Base-by-base conservation (phyloP, 2,797 vertebrate genomes). In the Enteromius anoplus region DNA sequence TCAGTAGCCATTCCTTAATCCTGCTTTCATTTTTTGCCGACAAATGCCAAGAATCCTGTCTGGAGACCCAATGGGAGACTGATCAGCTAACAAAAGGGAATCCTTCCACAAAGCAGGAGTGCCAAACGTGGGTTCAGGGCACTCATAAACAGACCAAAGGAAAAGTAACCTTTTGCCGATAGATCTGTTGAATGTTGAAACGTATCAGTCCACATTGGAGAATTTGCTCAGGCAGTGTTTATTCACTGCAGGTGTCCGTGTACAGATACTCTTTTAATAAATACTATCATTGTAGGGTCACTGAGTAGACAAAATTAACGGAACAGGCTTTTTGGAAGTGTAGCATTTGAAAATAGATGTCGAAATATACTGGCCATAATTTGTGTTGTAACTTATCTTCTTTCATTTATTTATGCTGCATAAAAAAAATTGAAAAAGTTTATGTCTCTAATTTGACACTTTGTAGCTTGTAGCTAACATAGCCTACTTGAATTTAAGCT, bases 21-120 rank as follows among this genome's bases (percentile, higher is more conserved):
- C 95, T 88, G 91, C 96, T 98, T 98, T 97, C 96, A 97, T 97
- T 97, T 26, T 95, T 93, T 87, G 92, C 97, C 95, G 95, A 96
- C 96, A 96, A 96, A 97, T 96, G 95, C 95, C 94, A 95, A 95
- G 96, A 96, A 96, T 96, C 95, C 95, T 96, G 95, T 96, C 96
- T 94, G 96, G 92, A 86, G 91, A 93, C 95, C 95, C 96, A 93
- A 96, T 93, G 94, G 96, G 97, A 96, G 95, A 94, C 96, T 97
- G 97, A 97, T 97, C 96, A 96, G 94, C 89, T 93, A 93, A 97
- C 96, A 98, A 98, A 97, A 95, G 96, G 92, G 90, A 92, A 92
- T 95, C 93, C 92, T 94, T 94, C 94, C 96, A 96, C 95, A 91
- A 92, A 92, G 95, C 94, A 92, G 93, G 92, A 94, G 93, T 92